Conservation (phyloP, 2,888 invertebrate species). For the Alsophila aescularia region DNA sequence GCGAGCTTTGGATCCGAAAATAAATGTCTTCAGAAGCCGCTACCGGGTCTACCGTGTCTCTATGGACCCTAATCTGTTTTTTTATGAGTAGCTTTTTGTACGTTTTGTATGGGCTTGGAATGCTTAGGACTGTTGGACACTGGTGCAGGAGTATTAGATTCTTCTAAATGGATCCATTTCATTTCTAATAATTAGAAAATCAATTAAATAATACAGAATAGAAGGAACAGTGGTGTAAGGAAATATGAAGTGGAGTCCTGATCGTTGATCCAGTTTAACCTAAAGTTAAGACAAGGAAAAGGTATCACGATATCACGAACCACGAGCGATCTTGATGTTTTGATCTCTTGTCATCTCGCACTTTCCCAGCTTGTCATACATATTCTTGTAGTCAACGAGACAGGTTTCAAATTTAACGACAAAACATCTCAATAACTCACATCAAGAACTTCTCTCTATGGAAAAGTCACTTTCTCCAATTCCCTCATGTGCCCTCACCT, state of each 20-base stretch:
- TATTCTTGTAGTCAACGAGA: background rate
- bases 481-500: conserved; percentile 18
- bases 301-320: no score
- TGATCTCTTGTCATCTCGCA: no score
- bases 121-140: conserved; percentile 18
- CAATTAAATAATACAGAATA: no score
- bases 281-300: no score
- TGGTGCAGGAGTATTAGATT: background rate
- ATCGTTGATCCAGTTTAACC: no score
- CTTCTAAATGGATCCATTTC: no score
- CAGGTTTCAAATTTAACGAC: background rate
- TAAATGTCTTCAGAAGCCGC: conserved; percentile 26
- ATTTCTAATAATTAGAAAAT: no score
- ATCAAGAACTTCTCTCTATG: background rate
- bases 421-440: background rate
- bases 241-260: no score
- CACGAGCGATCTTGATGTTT: no score
- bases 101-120: conserved; percentile 17
- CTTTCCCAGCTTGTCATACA: no score
- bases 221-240: no score
- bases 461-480: conserved; percentile 11
- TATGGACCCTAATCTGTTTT: conserved; percentile 26
- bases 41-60: conserved; percentile 10
- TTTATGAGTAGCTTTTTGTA: conserved; percentile 28
- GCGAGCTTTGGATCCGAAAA: conserved; percentile 14